Percentiles rank a stretch among this genome's conserved stretches.
These are phyloP conservation scores for pig (Sus scrofa) DNA, from an alignment of 2,113 vertebrate species.

Conservation along the genomic window T2T-Sscrofa CM000827.6:63108001-63108500, in stretches of 20 bases:
- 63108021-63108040: not conserved
- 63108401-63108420: not conserved
- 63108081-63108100: not conserved
- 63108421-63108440: not conserved
- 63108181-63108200: not conserved
- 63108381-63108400: not conserved
- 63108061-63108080: not conserved
- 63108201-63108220: not conserved
- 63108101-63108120: not conserved
- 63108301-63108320: not conserved
- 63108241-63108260: not conserved
- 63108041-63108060: not conserved
- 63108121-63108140: not conserved
- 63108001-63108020: too few relatives aligned
- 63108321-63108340: not conserved
- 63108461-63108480: not conserved
- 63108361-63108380: not conserved
- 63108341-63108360: not conserved
- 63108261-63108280: not conserved
- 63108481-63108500: not conserved
- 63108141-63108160: not conserved
- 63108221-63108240: not conserved
- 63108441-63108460: not conserved
- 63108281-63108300: not conserved
- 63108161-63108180: not conserved